Conservation (phyloP, 1,140 invertebrate genomes). For the Penaeus japonicus region DNA sequence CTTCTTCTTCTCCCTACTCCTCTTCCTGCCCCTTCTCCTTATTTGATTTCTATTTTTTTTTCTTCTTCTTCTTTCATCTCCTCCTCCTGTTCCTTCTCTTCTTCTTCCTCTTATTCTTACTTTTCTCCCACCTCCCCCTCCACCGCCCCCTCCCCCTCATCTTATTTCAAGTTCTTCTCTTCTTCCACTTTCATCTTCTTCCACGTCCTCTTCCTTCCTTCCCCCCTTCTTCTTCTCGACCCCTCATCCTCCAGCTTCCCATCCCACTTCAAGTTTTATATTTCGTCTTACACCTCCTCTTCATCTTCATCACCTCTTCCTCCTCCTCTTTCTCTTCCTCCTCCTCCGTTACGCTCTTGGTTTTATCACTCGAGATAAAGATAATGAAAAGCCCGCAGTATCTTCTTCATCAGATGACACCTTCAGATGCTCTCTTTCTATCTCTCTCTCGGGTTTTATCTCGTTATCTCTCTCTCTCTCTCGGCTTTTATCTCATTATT, state of each 20-base stretch:
- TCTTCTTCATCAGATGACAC: too few relatives aligned
- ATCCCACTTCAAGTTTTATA: background rate
- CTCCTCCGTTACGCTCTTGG: background rate
- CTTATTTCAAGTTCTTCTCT: background rate
- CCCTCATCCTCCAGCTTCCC: background rate
- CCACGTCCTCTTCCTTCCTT: background rate
- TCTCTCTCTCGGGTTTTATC: background rate
- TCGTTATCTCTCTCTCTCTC: background rate
- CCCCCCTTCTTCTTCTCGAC: background rate
- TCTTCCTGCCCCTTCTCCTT: background rate
- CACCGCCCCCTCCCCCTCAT: background rate
- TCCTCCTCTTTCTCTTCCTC: background rate
- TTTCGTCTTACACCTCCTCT: background rate
- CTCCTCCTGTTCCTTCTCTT: background rate
- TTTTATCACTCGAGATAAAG: too few relatives aligned
- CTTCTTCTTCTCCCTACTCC: background rate
- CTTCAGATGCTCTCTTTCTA: too few relatives aligned
- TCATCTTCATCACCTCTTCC: background rate
- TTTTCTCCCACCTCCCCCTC: background rate
- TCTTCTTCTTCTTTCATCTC: background rate
- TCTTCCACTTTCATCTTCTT: too few relatives aligned
- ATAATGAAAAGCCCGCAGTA: too few relatives aligned
- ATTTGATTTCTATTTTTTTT: background rate
- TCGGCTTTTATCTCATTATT: background rate
- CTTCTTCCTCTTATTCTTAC: too few relatives aligned